Conservation (phyloP, 2,797 vertebrate species). For the Chrysocyon brachyurus region DNA sequence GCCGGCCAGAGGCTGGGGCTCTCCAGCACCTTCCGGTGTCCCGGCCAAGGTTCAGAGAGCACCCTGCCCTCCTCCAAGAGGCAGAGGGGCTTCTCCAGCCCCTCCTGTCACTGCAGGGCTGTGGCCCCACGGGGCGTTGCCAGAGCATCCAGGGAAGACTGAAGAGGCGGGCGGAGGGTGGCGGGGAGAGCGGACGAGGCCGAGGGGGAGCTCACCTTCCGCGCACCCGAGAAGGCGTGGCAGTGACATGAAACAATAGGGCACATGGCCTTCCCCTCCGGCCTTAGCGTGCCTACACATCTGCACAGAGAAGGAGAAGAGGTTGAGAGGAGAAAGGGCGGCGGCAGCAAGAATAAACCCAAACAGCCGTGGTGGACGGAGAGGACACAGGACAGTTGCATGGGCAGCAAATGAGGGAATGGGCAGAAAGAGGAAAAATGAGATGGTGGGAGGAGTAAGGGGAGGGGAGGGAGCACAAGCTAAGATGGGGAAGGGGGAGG, state of each 20-base stretch:
- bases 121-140: background rate
- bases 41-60: conserved; percentile 27
- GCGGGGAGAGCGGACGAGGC: conserved; percentile 77
- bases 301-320: conserved; percentile 96
- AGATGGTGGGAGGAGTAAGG: background rate
- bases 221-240: conserved; percentile 99
- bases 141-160: background rate
- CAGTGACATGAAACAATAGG: conserved; percentile 99
- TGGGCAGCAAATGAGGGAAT: background rate
- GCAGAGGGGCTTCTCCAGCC: background rate
- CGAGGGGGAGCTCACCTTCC: conserved; percentile 96
- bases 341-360: conserved; percentile 88
- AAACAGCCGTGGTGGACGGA: conserved; percentile 87
- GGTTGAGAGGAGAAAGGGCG: conserved; percentile 91
- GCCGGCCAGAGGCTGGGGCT: background rate
- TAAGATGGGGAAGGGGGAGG: background rate
- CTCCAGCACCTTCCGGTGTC: conserved; percentile 29
- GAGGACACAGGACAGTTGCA: conserved; percentile 80
- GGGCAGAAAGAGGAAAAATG: conserved; percentile 83
- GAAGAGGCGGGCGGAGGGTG: conserved; percentile 11
- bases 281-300: conserved; percentile 99
- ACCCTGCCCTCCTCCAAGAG: background rate
- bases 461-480: background rate
- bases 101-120: background rate
- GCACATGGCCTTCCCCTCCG: conserved; percentile 99